Evolutionary conservation across 2,888 invertebrate species (phyloP), one percentile per base, ranked within the genome.

Genomic region (Eristalis arbustorum): DNA sequence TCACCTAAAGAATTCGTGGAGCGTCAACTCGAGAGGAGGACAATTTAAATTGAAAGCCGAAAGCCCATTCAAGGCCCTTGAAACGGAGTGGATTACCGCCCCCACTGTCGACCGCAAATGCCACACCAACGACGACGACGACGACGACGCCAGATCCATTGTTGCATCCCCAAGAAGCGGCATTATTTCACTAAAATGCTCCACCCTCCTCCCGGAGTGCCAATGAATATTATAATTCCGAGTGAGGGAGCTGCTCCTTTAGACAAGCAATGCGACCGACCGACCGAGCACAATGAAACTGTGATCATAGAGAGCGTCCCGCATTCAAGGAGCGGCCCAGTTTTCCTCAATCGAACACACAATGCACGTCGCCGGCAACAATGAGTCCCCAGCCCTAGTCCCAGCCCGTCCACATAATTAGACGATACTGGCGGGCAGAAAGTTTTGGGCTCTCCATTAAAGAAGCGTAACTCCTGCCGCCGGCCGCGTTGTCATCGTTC

Each of bases 21-120:
- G 66, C 49, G 18, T 18, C 8, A 63, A 22, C 18, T 67, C 49
- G 66, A 67, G 69, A 71, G 75, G 71, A 72, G 69, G 56, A 42
- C 64, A 84, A 84, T 80, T 75, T 76, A 84, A 84, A 81, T 81
- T 84, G 67, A 84, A 80, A 76, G 67, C 83, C 78, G 78, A 78
- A 83, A 83, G 68, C 72, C 81, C 72, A 81, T 81, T 67, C 81
- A 64, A 37, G 42, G 72, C 67, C 68, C 66, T 59, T 23, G 56
- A 77, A 63, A 56, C 37, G 37, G 49, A 57, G 13, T 69, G 42
- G 71, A 66, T 71, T 22, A 80, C 34, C 62, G 22, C 69, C 11
- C 37, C 25, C 71, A 71, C 63, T 71, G 63, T 18, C 18, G 23
- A 78, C 77, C 64, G 59, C 77, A 78, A 64, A 68, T 56, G 61